Percentiles rank a stretch among this genome's conserved stretches.
phyloP scores from a whole-genome alignment of 2,113 vertebrate species.

The Australoheros scitulus region DNA sequence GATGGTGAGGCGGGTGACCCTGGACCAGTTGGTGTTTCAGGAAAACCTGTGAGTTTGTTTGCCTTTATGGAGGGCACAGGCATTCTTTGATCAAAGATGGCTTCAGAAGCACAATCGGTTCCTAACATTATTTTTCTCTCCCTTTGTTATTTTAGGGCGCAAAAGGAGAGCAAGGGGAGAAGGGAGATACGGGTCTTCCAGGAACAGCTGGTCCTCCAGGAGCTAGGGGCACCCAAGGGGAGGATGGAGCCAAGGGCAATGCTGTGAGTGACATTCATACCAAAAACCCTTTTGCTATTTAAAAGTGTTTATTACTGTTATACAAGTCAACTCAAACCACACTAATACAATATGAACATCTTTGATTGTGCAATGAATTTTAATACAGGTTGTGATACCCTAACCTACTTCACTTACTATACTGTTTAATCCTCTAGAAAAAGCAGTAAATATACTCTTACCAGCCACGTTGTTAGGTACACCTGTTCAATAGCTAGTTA shows the following conservation, averaged over 20 bases:
- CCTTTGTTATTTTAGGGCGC: slow-evolving; percentile 65
- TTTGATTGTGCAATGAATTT: neutral
- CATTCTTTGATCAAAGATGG: neutral
- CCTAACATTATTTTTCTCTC: neutral
- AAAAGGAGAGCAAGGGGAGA: slow-evolving; percentile 95
- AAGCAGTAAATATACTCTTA: neutral
- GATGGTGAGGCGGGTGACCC: slow-evolving; percentile 81
- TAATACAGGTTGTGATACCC: neutral
- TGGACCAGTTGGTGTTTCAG: slow-evolving; percentile 72
- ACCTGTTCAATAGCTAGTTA: neutral
- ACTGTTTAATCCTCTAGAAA: neutral
- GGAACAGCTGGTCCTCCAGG: slow-evolving; percentile 93
- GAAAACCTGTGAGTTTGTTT: slow-evolving; percentile 66
- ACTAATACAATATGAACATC: neutral
- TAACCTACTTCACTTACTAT: neutral
- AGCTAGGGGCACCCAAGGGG: slow-evolving; percentile 89
- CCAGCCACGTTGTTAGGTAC: neutral
- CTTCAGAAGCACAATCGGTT: neutral
- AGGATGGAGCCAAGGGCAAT: slow-evolving; percentile 95
- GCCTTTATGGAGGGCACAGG: neutral
- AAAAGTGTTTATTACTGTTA: neutral
- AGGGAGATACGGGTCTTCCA: slow-evolving; percentile 90
- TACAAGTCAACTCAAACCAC: neutral
- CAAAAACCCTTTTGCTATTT: neutral
- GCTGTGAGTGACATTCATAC: slow-evolving; percentile 76